Evolutionary conservation across 2,888 invertebrate genomes (phyloP), one percentile per base, ranked within the genome.

Genomic region (Ennomos quercinarius): DNA sequence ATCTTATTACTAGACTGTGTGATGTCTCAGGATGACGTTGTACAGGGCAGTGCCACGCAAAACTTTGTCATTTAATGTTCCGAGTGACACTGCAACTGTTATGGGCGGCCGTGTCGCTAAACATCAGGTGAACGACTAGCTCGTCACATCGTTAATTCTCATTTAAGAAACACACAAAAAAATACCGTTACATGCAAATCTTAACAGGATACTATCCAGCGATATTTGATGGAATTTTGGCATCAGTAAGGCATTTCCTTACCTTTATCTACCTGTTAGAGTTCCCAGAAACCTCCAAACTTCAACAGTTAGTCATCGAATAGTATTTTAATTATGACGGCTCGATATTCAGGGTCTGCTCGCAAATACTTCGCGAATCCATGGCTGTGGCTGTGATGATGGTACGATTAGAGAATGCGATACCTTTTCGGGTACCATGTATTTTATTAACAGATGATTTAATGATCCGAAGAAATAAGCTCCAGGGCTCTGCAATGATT

Each of bases 241-340:
- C 27, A 5, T 17, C 17, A 8, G 10, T 27, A 57, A 70, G 84
- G 81, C 74, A 87, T 86, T 87, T 87, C 86, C 87, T 84, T 77
- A n/a, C 51, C 70, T 80, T 77, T 77, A 78, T 82, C 80, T 70
- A 71, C 73, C 74, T 72, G 73, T 73, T 63, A 66, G 72, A 50
- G 63, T 87, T 84, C 84, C 72, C 53, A 77, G 87, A 86, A 64
- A 66, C 68, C 74, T 73, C 71, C 74, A 70, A 81, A 82, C 71
- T 72, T 73, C 64, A 59, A 70, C 39, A 66, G 72, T 85, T 86
- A 87, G 84, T 87, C 88, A 87, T 81, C 81, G 73, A 66, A 68
- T 40, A 68, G 68, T 74, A 58, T 73, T 73, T 67, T 59, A 71
- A 73, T 67, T 70, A 66, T 64, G 68, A 71, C 72, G 57, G 68